Evolutionary conservation across 35 echinoderm and acorn worm genomes (phyloP).

Genomic region (Diadema setosum): DNA sequence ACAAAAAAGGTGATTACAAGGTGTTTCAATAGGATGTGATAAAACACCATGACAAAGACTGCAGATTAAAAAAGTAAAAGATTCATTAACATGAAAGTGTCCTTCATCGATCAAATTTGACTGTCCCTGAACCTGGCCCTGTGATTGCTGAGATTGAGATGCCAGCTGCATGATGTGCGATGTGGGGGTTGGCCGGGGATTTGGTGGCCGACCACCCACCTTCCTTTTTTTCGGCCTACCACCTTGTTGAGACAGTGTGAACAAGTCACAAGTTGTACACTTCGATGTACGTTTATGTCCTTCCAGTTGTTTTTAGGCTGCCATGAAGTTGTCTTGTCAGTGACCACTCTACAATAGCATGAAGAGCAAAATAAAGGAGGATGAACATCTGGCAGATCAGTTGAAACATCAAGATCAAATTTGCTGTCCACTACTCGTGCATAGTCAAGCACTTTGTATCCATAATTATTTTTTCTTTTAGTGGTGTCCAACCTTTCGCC

Average conservation of each 20-base stretch:
- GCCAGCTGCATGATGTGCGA: background rate
- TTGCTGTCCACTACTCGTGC: background rate
- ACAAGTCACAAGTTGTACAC: background rate
- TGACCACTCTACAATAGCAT: no score
- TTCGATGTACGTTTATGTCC: background rate
- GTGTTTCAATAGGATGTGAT: background rate
- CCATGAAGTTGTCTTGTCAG: background rate
- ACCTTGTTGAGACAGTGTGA: background rate
- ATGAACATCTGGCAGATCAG: background rate
- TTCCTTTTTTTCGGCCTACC: background rate
- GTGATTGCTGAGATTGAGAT: background rate
- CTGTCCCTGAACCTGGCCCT: background rate
- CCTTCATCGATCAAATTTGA: no score
- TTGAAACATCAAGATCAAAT: background rate
- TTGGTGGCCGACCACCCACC: background rate
- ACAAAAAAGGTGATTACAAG: background rate
- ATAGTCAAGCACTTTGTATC: background rate
- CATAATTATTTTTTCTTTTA: background rate
- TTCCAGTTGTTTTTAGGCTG: background rate
- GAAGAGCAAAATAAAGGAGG: background rate
- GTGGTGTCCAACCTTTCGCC: background rate
- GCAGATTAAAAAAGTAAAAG: background rate
- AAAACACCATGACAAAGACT: background rate
- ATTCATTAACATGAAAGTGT: background rate
- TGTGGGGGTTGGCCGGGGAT: background rate